Evolutionary conservation across 1,140 invertebrate genomes (phyloP).

Genomic region (Brachionus paranguensis): DNA sequence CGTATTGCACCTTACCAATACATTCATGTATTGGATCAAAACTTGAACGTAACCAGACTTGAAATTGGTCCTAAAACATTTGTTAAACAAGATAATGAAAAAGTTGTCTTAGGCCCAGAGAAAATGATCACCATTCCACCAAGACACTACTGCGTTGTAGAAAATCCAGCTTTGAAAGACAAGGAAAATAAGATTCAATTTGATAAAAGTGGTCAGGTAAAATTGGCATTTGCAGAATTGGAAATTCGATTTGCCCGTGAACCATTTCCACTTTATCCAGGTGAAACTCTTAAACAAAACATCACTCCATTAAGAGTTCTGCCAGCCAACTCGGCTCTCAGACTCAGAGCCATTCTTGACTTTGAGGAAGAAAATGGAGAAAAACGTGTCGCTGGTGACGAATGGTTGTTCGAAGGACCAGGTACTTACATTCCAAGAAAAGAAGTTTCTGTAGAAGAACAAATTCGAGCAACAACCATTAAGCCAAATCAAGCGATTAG

Average conservation of each 20-base stretch:
- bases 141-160: conserved; percentile 51
- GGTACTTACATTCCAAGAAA: conserved; percentile 49
- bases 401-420: conserved; percentile 40
- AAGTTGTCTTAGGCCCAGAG: conserved; percentile 54
- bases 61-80: conserved; percentile 59
- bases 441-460: conserved; percentile 56
- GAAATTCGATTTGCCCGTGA: conserved; percentile 57
- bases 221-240: conserved; percentile 56
- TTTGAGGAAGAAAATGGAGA: conserved; percentile 24
- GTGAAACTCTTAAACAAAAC: conserved; percentile 48
- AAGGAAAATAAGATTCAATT: conserved; percentile 49
- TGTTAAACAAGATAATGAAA: conserved; percentile 59
- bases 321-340: conserved; percentile 9
- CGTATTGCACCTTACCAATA: conserved; percentile 58
- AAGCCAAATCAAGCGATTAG: conserved; percentile 57
- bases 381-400: conserved; percentile 28
- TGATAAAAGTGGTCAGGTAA: conserved; percentile 55
- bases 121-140: conserved; percentile 46
- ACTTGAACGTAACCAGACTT: conserved; percentile 57
- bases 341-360: conserved; percentile 36
- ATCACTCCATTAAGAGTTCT: conserved; percentile 29
- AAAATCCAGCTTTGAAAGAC: conserved; percentile 55
- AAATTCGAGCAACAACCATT: conserved; percentile 54
- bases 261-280: conserved; percentile 60
- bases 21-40: conserved; percentile 59